Conservation (phyloP, 2,797 vertebrate genomes). For the Chelmon rostratus region DNA sequence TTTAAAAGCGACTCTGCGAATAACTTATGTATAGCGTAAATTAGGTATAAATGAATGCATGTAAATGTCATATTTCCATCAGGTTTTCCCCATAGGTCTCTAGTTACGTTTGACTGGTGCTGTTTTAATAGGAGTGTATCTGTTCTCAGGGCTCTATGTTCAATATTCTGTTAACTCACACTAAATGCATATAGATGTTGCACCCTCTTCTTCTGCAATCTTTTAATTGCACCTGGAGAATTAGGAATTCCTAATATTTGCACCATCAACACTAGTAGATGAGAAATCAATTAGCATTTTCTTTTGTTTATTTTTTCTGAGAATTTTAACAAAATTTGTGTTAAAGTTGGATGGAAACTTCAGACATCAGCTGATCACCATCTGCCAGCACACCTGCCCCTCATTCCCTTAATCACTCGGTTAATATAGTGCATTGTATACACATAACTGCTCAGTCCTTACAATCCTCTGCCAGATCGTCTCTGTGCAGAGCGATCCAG, state of each 20-base stretch:
- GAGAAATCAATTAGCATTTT: too few relatives aligned
- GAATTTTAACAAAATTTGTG: not conserved
- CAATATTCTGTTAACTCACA: too few relatives aligned
- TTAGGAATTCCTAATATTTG: not conserved
- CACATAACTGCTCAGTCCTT: not conserved
- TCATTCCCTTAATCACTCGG: not conserved
- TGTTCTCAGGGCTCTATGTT: too few relatives aligned
- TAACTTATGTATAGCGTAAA: too few relatives aligned
- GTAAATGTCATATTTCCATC: not conserved
- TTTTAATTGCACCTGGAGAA: not conserved
- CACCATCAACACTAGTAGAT: not conserved
- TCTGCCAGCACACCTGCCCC: not conserved
- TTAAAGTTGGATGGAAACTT: not conserved
- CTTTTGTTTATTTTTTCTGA: not conserved
- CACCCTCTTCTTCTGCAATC: not conserved
- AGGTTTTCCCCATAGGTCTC: not conserved
- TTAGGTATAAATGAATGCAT: too few relatives aligned
- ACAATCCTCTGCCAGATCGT: not conserved
- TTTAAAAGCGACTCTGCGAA: too few relatives aligned
- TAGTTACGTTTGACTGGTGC: not conserved
- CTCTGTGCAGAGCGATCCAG: not conserved
- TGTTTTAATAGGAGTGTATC: too few relatives aligned
- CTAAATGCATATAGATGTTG: too few relatives aligned
- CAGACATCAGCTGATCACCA: slow-evolving; percentile 4
- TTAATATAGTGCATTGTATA: too few relatives aligned